Percentiles rank a stretch among this genome's conserved stretches.
Evolutionary conservation across 2,113 vertebrate genomes (phyloP).

Genomic region (Rattus rattus): DNA sequence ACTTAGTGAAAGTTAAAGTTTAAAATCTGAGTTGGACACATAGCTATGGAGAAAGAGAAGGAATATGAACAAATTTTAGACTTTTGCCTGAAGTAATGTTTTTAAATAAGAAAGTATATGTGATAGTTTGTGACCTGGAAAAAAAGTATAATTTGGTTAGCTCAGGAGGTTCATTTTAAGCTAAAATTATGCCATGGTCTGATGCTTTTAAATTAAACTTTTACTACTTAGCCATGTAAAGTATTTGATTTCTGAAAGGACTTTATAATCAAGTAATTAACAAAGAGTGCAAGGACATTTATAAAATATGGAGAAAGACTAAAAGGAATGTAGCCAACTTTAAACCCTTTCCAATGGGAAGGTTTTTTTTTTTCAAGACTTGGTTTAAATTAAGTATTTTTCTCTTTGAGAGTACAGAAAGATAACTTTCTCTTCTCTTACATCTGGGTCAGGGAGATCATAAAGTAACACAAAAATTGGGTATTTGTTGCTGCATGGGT

Average conservation of each 20-base stretch:
- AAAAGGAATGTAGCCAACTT: constrained; percentile 60
- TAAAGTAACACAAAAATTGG: background rate
- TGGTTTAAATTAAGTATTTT: constrained; percentile 52
- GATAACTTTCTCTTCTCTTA: background rate
- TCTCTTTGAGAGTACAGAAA: background rate
- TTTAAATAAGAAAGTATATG: constrained; percentile 64
- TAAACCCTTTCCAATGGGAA: constrained; percentile 68
- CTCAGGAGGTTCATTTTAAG: constrained; percentile 79
- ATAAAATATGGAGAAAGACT: constrained; percentile 69
- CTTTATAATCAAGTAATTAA: constrained; percentile 87
- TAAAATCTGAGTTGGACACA: constrained; percentile 51
- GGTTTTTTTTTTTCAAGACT: background rate
- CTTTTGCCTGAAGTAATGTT: constrained; percentile 60
- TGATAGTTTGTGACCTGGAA: constrained; percentile 81
- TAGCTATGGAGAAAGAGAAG: background rate
- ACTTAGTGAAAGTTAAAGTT: constrained; percentile 40
- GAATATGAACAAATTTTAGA: constrained; percentile 57
- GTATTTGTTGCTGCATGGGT: background rate
- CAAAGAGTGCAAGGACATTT: constrained; percentile 73
- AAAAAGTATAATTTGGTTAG: constrained; percentile 83
- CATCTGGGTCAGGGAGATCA: background rate
- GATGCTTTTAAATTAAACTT: constrained; percentile 85
- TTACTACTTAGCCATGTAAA: constrained; percentile 82
- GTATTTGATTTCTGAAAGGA: constrained; percentile 84
- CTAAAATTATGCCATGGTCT: constrained; percentile 81